Evolutionary conservation across 2,113 vertebrate species (phyloP), one percentile per base, ranked within the genome.

Genomic region (Phalacrocorax brasilianus): DNA sequence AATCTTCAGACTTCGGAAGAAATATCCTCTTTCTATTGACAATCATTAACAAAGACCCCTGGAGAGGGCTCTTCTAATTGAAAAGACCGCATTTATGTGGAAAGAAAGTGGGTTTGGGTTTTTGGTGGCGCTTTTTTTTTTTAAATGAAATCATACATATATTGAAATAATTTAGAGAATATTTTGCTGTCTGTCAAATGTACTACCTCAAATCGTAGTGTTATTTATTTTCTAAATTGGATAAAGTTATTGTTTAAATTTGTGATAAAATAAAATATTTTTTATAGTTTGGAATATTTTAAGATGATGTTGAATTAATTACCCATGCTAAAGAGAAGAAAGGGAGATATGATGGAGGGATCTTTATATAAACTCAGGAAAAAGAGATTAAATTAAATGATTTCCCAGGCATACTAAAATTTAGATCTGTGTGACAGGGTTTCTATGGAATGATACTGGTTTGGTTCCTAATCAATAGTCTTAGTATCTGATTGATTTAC

Each of bases 291-390:
- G 4, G 24, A 58, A 1, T 35, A 73, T 65, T 7, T 88, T 38
- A 73, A 90, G 10, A 30, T 80, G 14, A 33, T 58, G n/a, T 13
- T 50, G 62, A 62, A 67, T 62, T 26, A 62, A 67, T 62, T 26
- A 42, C 0, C 0, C 8, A 17, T 28, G 30, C 7, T 72, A 45
- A 68, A 70, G 26, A 30, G 24, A 68, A 65, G 11, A 68, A 79
- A 62, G 3, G 1, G 1, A 2, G 4, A 26, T n/a, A n/a, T 30
- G 30, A 76, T 8, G 7, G 15, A 49, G 0, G 1, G 3, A 24
- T 55, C 33, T 50, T 85, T 63, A 6, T 33, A 30, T 3, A 47
- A 12, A 75, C 8, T 83, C 38, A 38, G 33, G 8, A 92, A 76
- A 73, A 77, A n/a, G 21, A 66, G 30, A 38, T 6, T 5, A 66